Percentiles rank a stretch among this genome's conserved stretches.
Evolutionary conservation across 2,797 vertebrate genomes (phyloP).

Genomic region (Clarias laeviceps): DNA sequence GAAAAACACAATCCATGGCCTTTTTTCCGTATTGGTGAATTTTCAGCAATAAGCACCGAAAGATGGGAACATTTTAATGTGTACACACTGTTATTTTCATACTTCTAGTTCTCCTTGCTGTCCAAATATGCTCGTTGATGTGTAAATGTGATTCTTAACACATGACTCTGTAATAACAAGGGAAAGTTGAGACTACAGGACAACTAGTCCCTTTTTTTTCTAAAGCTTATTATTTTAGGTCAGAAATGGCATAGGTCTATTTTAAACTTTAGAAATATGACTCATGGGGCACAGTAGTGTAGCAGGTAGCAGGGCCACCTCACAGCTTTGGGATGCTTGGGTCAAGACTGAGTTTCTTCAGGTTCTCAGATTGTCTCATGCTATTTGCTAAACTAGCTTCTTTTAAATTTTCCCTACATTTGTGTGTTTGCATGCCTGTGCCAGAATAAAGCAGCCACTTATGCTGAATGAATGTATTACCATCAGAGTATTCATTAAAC

Average conservation of each 20-base stretch:
- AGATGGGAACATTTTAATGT: slow-evolving; percentile 16
- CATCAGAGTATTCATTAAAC: not conserved
- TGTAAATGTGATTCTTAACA: slow-evolving; percentile 33
- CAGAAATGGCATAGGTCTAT: not conserved
- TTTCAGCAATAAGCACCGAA: slow-evolving; percentile 18
- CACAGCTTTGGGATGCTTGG: not conserved
- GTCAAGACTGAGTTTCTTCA: not conserved
- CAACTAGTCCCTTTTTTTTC: not conserved
- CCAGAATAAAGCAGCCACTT: not conserved
- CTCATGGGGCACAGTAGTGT: not conserved
- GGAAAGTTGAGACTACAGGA: not conserved
- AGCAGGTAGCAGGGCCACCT: not conserved
- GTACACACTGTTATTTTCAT: not conserved
- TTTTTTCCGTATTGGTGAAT: slow-evolving; percentile 61
- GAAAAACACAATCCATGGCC: slow-evolving; percentile 77
- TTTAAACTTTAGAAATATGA: not conserved
- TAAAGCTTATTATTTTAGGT: not conserved
- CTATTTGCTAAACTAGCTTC: not conserved
- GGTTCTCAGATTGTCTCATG: not conserved
- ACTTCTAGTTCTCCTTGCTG: not conserved
- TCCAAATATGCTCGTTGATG: slow-evolving; percentile 29
- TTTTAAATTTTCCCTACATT: too few species aligned
- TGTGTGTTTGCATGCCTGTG: not conserved
- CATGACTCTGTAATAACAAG: not conserved
- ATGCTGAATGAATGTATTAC: not conserved